A percentile compares a stretch with the other conserved stretches of the same genome.
phyloP scores from a whole-genome alignment of 37 sponge, comb jelly and placozoan genomes.

The Oopsacas minuta region DNA sequence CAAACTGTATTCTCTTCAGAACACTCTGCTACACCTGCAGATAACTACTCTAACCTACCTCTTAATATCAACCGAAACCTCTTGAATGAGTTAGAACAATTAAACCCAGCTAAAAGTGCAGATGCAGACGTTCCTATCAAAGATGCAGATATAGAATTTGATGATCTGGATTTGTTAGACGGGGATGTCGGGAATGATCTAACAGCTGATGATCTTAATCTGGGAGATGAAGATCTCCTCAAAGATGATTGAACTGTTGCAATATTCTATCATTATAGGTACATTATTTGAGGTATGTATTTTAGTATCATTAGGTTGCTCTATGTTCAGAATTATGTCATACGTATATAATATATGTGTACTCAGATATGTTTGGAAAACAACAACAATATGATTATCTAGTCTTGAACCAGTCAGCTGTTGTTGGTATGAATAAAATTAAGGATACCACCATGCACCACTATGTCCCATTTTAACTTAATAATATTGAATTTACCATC shows the following conservation, averaged over 20 bases:
- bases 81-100: slow-evolving; percentile 27
- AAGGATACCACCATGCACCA: too few species aligned
- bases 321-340: too few species aligned
- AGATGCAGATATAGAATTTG: neutral
- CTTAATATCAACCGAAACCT: slow-evolving; percentile 20
- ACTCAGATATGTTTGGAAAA: too few species aligned
- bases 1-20: slow-evolving; percentile 28
- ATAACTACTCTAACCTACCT: slow-evolving; percentile 39
- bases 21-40: slow-evolving; percentile 26
- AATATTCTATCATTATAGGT: slow-evolving; percentile 1
- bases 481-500: too few species aligned
- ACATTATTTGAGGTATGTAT: neutral
- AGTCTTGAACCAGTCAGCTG: too few species aligned
- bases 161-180: slow-evolving; percentile 19
- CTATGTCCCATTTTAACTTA: too few species aligned
- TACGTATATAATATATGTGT: too few species aligned
- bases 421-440: too few species aligned
- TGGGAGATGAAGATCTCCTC: slow-evolving; percentile 40
- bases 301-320: neutral
- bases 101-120: neutral
- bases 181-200: neutral
- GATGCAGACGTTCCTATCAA: too few species aligned
- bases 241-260: slow-evolving; percentile 25
- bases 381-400: too few species aligned
- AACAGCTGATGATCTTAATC: slow-evolving; percentile 38